Evolutionary conservation across 2,113 vertebrate genomes (phyloP).

Genomic region (Prietella phreatophila): DNA sequence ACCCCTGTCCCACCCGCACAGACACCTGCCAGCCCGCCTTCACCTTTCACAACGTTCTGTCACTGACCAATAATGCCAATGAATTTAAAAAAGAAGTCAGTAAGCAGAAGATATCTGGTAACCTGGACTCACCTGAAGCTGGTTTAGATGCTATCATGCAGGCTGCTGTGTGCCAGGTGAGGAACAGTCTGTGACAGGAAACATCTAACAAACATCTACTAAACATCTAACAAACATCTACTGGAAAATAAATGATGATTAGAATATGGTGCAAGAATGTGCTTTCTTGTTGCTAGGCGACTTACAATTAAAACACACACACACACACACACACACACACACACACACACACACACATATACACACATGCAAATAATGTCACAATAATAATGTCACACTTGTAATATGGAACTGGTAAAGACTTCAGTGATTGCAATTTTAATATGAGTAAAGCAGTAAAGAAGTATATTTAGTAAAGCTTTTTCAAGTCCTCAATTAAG

Average conservation of each 20-base stretch:
- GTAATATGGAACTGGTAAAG: background rate
- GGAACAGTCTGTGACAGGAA: background rate
- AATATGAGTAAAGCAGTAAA: background rate
- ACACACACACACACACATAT: too few relatives aligned
- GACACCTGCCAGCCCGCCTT: slow-evolving; percentile 73
- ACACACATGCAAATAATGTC: background rate
- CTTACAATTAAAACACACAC: background rate
- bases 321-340: too few relatives aligned
- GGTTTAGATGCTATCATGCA: slow-evolving; percentile 81
- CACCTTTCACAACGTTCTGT: slow-evolving; percentile 73
- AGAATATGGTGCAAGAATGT: background rate
- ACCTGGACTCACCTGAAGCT: slow-evolving; percentile 76
- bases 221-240: background rate
- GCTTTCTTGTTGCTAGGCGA: background rate
- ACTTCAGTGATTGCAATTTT: background rate
- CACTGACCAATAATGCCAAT: slow-evolving; percentile 62
- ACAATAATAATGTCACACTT: background rate
- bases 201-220: background rate
- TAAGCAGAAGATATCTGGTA: slow-evolving; percentile 74
- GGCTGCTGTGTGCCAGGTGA: slow-evolving; percentile 75
- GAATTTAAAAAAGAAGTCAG: slow-evolving; percentile 72
- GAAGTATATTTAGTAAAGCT: background rate
- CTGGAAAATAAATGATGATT: background rate
- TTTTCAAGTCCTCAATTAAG: background rate
- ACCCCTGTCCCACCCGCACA: slow-evolving; percentile 68